Base-by-base conservation (phyloP, 2,888 invertebrate genomes). In the Pyralis farinalis region DNA sequence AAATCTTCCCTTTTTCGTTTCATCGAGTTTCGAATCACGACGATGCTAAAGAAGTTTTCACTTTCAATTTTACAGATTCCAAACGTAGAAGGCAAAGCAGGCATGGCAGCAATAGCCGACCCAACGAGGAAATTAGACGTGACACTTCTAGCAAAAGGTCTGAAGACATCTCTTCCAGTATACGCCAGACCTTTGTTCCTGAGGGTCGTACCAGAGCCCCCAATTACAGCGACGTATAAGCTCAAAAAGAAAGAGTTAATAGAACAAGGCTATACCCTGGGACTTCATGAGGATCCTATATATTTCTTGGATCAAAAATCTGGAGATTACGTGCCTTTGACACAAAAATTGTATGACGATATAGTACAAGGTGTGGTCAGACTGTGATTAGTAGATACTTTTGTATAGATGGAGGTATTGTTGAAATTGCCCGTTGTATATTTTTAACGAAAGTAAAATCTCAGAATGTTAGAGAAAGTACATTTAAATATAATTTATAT, bases 61-160 rank as follows among this genome's bases (percentile, higher is more conserved):
- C 9, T 25, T 7, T 34, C 1, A 34, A 8, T 12, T 37, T 46
- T 38, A 1, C 71, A 95, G 95, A 90, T 96, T 37, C 95, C 95
- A 0, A 91, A 93, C 47, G 86, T 91, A 1, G 96, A 96, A 81
- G 98, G 98, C 0, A 93, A 94, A 72, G 97, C 97, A 0, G 98
- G 98, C 3, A 98, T 98, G 98, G 97, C 94, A 0, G 96, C 97
- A 0, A 94, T 98, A 38, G 94, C 95, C 0, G 96, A 97, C 63
- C 91, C 93, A 0, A 90, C 93, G 1, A 86, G 89, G 8, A 90
- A 90, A 38, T 60, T 96, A 7, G 92, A 95, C 61, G 69, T 95
- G 8, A 64, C 83, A 1, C 72, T 84, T 0, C 50, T 88, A n/a
- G 56, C 77, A 0, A 71, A 75, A 48, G 78, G 80, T 0, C 49